Conservation (phyloP, 2,113 vertebrate species). For the Fukomys damarensis region DNA sequence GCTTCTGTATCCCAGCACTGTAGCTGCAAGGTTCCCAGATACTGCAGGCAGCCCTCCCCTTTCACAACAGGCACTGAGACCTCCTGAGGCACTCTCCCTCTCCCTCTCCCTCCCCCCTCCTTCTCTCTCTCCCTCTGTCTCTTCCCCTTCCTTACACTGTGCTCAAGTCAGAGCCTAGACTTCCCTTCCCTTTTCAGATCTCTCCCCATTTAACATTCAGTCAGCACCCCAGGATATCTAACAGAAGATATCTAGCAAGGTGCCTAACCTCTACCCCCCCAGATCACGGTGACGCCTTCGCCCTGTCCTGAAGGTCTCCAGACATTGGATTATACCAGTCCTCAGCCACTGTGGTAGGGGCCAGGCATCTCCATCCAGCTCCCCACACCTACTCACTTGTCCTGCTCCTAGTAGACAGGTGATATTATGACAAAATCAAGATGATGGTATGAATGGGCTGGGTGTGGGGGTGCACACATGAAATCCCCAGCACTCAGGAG, state of each 20-base stretch:
- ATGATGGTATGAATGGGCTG: neutral
- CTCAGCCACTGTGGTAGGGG: neutral
- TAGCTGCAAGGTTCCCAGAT: fast-evolving
- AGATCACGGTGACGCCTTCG: neutral
- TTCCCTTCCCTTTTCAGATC: neutral
- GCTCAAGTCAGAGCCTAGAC: neutral
- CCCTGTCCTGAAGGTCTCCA: neutral
- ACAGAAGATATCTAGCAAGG: neutral
- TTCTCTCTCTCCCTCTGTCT: no score
- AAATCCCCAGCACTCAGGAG: neutral
- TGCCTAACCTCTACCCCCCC: neutral
- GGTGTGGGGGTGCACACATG: neutral
- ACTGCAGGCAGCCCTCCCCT: neutral
- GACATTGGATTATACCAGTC: neutral
- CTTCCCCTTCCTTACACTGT: fast-evolving
- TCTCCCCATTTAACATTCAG: neutral
- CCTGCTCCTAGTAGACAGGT: neutral
- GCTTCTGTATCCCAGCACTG: neutral
- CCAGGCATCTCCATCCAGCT: neutral
- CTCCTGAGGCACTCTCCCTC: neutral
- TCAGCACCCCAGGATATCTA: neutral
- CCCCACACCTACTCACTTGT: neutral
- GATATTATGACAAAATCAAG: neutral
- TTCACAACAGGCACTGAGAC: neutral
- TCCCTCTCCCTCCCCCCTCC: neutral